Percentiles rank a stretch among this genome's conserved stretches.
These are phyloP conservation scores for Oegoconia quadripuncta DNA, from an alignment of 2,888 invertebrate genomes.

Conservation along the genomic window DNA sequence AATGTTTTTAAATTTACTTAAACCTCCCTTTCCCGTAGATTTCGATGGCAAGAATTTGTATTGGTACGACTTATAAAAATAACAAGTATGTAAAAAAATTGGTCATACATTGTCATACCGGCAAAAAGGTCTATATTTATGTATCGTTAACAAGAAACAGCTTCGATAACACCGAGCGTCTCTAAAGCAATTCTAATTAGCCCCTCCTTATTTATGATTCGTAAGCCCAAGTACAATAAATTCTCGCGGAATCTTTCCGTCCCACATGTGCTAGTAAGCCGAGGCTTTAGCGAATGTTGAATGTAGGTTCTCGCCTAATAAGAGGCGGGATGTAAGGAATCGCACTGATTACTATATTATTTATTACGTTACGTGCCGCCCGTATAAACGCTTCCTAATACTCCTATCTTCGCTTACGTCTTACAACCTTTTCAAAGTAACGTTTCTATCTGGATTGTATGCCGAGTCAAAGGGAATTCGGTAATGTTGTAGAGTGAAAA, in stretches of 20 bases:
- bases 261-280: slow-evolving; percentile 76
- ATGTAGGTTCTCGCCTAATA: slow-evolving; percentile 76
- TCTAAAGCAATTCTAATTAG: slow-evolving; percentile 71
- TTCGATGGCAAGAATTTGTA: no score
- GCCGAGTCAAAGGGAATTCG: slow-evolving; percentile 6
- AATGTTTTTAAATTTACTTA: no score
- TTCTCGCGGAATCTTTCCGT: slow-evolving; percentile 72
- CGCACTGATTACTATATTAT: slow-evolving; percentile 78
- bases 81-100: no score
- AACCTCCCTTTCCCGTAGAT: no score
- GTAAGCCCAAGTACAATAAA: slow-evolving; percentile 78
- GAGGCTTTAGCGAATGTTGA: slow-evolving; percentile 74
- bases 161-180: not conserved
- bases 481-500: slow-evolving; percentile 31
- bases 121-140: no score
- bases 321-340: slow-evolving; percentile 78
- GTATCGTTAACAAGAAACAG: not conserved
- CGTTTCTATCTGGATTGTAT: not conserved
- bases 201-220: slow-evolving; percentile 75
- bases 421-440: slow-evolving; percentile 53
- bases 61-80: no score
- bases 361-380: slow-evolving; percentile 77
- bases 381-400: slow-evolving; percentile 78
- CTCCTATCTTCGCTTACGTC: slow-evolving; percentile 53
- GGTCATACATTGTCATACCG: no score